phyloP scores from a whole-genome alignment of 2,888 invertebrate genomes.

The Amiota communis region DNA sequence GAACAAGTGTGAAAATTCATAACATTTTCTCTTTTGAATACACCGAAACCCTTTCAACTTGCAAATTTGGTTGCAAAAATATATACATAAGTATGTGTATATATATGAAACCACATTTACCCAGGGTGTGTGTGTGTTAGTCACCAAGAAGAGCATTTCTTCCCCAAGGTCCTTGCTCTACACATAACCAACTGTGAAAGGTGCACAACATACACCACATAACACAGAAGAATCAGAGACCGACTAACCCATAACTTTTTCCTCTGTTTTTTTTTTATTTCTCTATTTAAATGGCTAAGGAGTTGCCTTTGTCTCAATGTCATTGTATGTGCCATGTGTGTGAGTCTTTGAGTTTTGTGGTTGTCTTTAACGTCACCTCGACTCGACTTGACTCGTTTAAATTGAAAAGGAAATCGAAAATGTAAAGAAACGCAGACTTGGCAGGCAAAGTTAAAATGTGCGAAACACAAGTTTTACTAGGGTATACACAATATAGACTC shows the following conservation, averaged over 20 bases:
- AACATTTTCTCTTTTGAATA: constrained; percentile 40
- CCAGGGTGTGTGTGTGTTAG: constrained; percentile 44
- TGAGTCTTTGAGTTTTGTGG: background rate
- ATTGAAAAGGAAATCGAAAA: constrained; percentile 26
- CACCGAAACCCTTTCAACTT: constrained; percentile 55
- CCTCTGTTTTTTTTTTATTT: background rate
- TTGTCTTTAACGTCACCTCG: background rate
- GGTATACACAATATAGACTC: background rate
- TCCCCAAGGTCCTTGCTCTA: background rate
- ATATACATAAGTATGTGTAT: too few species aligned
- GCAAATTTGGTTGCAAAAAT: constrained; percentile 39
- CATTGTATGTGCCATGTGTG: background rate
- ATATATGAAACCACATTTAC: too few species aligned
- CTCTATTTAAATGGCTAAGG: background rate
- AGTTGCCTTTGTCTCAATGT: background rate
- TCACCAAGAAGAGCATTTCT: constrained; percentile 13
- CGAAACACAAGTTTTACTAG: background rate
- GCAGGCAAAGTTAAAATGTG: background rate
- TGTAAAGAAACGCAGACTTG: too few species aligned
- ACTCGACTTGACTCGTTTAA: background rate
- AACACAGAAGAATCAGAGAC: background rate
- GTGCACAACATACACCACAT: background rate
- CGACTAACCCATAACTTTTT: constrained; percentile 4
- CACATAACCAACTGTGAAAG: background rate
- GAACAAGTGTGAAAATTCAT: constrained; percentile 44